A percentile compares a stretch with the other conserved stretches of the same genome.
Conservation (phyloP, 2,888 invertebrate genomes). For the Dicyrtoma fusca region DNA sequence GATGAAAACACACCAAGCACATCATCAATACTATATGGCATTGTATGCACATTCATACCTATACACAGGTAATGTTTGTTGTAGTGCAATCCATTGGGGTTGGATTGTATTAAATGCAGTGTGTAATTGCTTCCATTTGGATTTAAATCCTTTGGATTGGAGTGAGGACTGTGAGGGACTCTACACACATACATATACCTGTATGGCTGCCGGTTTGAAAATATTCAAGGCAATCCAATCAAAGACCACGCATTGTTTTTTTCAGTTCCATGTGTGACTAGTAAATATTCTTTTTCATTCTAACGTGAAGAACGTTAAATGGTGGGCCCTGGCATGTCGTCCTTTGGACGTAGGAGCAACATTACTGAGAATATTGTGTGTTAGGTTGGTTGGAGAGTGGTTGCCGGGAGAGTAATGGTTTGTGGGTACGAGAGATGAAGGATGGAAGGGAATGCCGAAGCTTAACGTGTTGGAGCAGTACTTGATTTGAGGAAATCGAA, state of each 20-base stretch:
- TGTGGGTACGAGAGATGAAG: conserved; percentile 2
- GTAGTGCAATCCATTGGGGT: no score
- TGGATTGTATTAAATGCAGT: no score
- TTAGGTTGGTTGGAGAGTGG: neutral
- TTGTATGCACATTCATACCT: no score
- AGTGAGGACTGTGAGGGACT: no score
- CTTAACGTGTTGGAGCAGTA: conserved; percentile 32
- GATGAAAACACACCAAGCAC: no score
- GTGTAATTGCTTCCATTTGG: no score
- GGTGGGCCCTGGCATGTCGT: no score
- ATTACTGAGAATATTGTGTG: neutral
- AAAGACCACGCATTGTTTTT: conserved; percentile 21
- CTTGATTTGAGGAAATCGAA: conserved; percentile 38
- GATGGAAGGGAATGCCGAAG: conserved; percentile 28
- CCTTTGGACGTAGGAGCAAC: neutral
- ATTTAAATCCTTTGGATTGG: no score
- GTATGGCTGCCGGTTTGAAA: neutral
- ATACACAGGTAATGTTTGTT: no score
- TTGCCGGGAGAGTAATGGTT: conserved; percentile 12
- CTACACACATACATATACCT: no score
- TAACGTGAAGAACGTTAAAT: no score
- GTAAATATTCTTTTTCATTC: conserved; percentile 17
- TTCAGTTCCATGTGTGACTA: conserved; percentile 9
- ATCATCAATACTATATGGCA: no score
- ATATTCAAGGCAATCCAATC: neutral